Evolutionary conservation across 2,888 invertebrate genomes (phyloP), one percentile per base, ranked within the genome.

Genomic region (Phlogophora meticulosa): DNA sequence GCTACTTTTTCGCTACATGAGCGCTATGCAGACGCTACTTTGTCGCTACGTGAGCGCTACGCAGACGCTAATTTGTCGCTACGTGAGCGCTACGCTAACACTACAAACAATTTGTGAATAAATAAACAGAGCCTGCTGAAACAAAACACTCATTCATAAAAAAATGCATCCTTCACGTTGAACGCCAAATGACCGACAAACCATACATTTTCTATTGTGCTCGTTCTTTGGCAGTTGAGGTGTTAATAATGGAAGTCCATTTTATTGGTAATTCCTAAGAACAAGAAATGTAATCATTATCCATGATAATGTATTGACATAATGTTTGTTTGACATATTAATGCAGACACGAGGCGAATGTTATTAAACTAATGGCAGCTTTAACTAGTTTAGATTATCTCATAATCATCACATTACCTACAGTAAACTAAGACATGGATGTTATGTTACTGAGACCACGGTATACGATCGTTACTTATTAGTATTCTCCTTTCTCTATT

Each of bases 271-370:
- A 32, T 32, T 13, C 28, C 28, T 20, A 46, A 32, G 28, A 32
- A 32, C 7, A 9, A 34, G 5, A 48, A 17, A 17, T 34, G 7
- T 4, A 63, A 60, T 60, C 38, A 60, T 52, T n/a, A 52, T 7
- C 11, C 20, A 22, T 20, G 20, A 15, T 36, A 15, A 20, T 36
- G 10, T 17, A 20, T 42, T 34, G 4, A 43, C 24, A 42, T 46
- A 13, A 20, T 7, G 13, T 40, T 66, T 34, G 45, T 46, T 34
- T 53, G n/a, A 22, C 34, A 52, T 60, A 42, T 32, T 34, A 52
- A 64, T 40, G 17, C 15, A 2, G 1, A 17, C 53, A 66, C 53
- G 65, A 65, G 46, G 65, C 32, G 46, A 65, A n/a, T 65, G 46
- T 46, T 40, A 53, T 66, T 52, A 53, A 11, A 46, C 10, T 46